A percentile compares a stretch with the other conserved stretches of the same genome.
Evolutionary conservation across 2,797 vertebrate species (phyloP).

Genomic region (Pelodytes ibericus): DNA sequence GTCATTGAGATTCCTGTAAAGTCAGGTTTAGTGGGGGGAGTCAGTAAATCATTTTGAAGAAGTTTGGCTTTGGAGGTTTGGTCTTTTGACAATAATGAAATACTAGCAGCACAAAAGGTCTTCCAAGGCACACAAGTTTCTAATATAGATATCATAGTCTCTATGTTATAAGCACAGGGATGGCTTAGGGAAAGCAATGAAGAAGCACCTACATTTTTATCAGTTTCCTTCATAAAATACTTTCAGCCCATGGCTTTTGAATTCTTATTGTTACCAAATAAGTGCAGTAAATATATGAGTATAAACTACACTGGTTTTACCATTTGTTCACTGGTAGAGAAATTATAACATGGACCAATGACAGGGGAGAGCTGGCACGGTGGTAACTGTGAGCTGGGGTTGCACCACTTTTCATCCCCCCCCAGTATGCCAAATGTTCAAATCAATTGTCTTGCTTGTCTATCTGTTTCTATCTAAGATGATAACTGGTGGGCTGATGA

Average conservation of each 20-base stretch:
- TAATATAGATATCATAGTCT: constrained; percentile 26
- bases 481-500: no score
- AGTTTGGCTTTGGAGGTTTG: constrained; percentile 37
- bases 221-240: neutral
- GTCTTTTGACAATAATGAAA: constrained; percentile 32
- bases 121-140: constrained; percentile 20
- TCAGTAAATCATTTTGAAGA: constrained; percentile 50
- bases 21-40: constrained; percentile 42
- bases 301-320: neutral
- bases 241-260: neutral
- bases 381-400: no score
- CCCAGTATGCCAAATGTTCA: no score
- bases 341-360: no score
- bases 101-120: constrained; percentile 35
- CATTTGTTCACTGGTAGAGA: neutral
- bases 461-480: no score
- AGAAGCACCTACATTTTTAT: neutral
- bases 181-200: constrained; percentile 33
- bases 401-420: no score
- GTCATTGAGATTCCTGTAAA: constrained; percentile 38
- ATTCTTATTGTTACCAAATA: constrained; percentile 24
- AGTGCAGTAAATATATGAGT: neutral
- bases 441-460: no score
- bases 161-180: constrained; percentile 24
- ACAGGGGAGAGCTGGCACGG: no score